Evolutionary conservation across 23 tunicate genomes (phyloP).

Genomic region (Corella eumyota): DNA sequence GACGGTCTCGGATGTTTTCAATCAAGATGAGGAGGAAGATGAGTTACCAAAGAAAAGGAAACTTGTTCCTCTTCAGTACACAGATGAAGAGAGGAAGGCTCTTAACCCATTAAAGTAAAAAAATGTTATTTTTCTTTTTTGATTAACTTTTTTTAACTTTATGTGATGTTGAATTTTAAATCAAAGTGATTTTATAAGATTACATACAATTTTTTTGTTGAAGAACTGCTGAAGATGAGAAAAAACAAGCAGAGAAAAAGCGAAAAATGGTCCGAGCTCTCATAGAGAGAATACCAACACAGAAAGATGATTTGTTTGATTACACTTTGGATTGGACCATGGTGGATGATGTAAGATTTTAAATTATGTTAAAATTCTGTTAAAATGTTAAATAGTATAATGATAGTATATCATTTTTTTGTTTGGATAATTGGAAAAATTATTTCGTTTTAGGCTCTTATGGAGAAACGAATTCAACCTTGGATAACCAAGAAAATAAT

Average conservation of each 20-base stretch:
- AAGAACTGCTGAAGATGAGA: conserved; percentile 26
- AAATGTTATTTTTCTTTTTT: neutral
- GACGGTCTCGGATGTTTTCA: conserved; percentile 88
- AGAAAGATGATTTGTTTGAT: conserved; percentile 84
- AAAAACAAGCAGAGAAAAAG: conserved; percentile 52
- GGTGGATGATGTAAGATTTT: conserved; percentile 34
- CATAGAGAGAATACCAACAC: conserved; percentile 94
- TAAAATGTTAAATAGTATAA: neutral
- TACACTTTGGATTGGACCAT: conserved; percentile 86
- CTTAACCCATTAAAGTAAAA: conserved; percentile 34
- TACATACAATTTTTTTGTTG: neutral
- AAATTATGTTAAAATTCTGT: too few relatives aligned
- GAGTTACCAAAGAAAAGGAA: conserved; percentile 78
- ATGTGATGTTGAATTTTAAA: neutral
- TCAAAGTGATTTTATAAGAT: neutral
- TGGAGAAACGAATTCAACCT: conserved; percentile 93
- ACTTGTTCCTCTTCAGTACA: conserved; percentile 81
- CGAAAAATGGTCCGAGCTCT: conserved; percentile 72
- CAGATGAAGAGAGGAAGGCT: conserved; percentile 70
- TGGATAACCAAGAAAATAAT: conserved; percentile 93
- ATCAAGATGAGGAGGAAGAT: conserved; percentile 92
- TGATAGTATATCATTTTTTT: neutral
- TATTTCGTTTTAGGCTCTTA: conserved; percentile 10
- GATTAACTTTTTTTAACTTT: neutral
- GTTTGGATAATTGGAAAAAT: neutral